Conservation (phyloP, 2,888 invertebrate species). For the Automeris io region DNA sequence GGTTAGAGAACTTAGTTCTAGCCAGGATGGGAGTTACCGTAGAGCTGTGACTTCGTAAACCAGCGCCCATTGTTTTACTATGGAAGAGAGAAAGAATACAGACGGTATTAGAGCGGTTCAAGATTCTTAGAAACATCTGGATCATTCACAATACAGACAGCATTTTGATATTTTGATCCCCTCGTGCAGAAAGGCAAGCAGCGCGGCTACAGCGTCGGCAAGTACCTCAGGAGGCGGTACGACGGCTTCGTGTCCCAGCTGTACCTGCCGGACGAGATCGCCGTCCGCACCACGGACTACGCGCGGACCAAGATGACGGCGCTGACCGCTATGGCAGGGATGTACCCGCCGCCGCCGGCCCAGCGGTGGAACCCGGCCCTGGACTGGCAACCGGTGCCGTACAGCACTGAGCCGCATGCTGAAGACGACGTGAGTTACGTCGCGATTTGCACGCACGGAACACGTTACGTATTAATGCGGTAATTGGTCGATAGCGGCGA, state of each 20-base stretch:
- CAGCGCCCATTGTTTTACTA: no score
- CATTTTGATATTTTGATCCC: no score
- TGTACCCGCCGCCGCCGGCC: slow-evolving; percentile 78
- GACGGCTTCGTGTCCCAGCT: slow-evolving; percentile 55
- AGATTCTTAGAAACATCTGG: no score
- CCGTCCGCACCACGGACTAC: slow-evolving; percentile 79
- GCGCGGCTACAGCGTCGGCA: slow-evolving; percentile 66
- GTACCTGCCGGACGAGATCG: slow-evolving; percentile 67
- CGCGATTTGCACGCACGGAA: no score
- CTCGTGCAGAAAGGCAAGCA: slow-evolving; percentile 67
- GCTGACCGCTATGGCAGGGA: slow-evolving; percentile 80
- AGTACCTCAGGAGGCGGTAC: slow-evolving; percentile 62
- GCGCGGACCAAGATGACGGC: slow-evolving; percentile 87
- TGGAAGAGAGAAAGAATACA: no score
- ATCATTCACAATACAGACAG: slow-evolving; percentile 5
- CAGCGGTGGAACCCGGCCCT: slow-evolving; percentile 77
- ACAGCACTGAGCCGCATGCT: slow-evolving; percentile 42
- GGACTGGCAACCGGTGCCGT: slow-evolving; percentile 84
- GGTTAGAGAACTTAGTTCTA: no score
- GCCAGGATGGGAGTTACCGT: no score
- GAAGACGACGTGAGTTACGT: slow-evolving; percentile 55
- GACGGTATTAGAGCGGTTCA: no score
- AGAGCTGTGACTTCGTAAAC: no score
- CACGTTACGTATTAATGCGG: no score
- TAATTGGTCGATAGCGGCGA: no score